Conservation (phyloP, 2,888 invertebrate genomes). For the Xanthorhoe designata region DNA sequence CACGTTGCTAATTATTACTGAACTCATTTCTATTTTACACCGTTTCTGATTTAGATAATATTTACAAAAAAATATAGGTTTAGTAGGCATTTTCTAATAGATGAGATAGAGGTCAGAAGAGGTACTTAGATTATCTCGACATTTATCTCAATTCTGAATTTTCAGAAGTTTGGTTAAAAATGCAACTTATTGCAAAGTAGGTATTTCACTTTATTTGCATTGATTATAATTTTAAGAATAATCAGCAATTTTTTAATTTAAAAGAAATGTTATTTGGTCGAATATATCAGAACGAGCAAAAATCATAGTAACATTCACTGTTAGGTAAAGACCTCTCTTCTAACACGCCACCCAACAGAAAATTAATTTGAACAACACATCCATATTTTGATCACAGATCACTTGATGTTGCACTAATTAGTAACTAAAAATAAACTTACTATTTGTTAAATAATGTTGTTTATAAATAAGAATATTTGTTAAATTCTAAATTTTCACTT, state of each 20-base stretch:
- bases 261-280: not conserved
- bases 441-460: slow-evolving; percentile 63
- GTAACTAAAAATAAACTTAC: slow-evolving; percentile 64
- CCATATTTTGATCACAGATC: slow-evolving; percentile 24
- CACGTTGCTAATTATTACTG: not conserved
- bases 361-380: not conserved
- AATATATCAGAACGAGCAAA: not conserved
- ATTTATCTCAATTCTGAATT: too few species aligned
- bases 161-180: too few species aligned
- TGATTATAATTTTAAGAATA: too few species aligned
- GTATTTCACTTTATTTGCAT: too few species aligned
- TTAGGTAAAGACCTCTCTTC: not conserved
- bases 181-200: too few species aligned
- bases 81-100: not conserved
- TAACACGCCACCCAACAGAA: not conserved
- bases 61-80: not conserved
- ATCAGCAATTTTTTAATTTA: not conserved
- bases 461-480: slow-evolving; percentile 57
- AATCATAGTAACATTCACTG: not conserved
- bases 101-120: too few species aligned
- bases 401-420: slow-evolving; percentile 38
- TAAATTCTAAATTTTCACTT: slow-evolving; percentile 65
- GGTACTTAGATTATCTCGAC: too few species aligned
- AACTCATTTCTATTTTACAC: not conserved
- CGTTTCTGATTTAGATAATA: not conserved